These are phyloP conservation scores for Glaucomys volans DNA, from an alignment of 2,113 vertebrate species.

Conservation along the genomic window DNA sequence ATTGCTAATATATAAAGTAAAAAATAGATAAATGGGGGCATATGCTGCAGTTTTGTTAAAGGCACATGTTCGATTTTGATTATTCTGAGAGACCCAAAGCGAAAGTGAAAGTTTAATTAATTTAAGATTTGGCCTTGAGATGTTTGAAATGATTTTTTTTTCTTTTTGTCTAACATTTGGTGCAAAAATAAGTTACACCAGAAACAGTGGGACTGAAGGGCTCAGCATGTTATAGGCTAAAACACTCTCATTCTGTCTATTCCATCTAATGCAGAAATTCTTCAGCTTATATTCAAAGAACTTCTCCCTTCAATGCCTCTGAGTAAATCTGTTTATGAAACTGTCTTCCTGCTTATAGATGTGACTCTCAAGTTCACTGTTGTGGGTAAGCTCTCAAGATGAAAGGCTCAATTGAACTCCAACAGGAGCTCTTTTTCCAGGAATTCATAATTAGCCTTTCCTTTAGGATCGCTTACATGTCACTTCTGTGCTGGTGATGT, in stretches of 20 bases:
- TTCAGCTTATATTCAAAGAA: neutral
- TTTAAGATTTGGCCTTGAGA: neutral
- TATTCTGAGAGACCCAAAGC: neutral
- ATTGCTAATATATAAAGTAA: neutral
- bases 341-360: neutral
- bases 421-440: neutral
- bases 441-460: conserved; percentile 23
- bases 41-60: neutral
- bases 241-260: no score
- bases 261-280: neutral
- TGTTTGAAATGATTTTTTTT: neutral
- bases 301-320: neutral
- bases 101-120: neutral
- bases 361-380: neutral
- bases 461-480: neutral
- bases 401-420: neutral
- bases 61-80: neutral
- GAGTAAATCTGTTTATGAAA: neutral
- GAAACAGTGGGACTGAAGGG: neutral
- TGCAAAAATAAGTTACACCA: neutral
- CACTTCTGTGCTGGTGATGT: neutral
- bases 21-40: neutral
- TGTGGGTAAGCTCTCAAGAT: neutral
- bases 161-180: neutral
- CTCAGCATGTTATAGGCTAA: neutral